Conservation (phyloP, 2,113 vertebrate genomes). For the Piprites chloris region DNA sequence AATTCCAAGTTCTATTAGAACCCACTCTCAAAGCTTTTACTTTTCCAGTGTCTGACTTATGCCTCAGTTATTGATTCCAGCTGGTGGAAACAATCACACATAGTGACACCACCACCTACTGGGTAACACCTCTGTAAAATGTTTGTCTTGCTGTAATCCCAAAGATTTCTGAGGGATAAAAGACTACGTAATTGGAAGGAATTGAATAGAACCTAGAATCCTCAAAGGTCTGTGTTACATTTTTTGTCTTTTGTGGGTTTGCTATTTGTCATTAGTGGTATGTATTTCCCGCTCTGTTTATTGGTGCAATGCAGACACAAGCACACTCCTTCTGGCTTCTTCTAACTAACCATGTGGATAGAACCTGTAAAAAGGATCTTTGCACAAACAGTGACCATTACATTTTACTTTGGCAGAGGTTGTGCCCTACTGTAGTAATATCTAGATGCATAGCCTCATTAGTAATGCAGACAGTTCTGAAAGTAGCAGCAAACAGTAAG, state of each 20-base stretch:
- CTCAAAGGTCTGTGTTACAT: background rate
- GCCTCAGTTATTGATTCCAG: background rate
- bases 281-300: background rate
- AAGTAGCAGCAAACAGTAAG: background rate
- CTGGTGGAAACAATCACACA: background rate
- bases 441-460: background rate
- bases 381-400: background rate
- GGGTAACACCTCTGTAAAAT: background rate
- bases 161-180: background rate
- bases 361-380: background rate
- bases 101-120: background rate
- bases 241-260: background rate
- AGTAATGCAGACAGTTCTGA: background rate
- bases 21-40: background rate
- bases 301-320: background rate
- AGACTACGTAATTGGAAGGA: background rate
- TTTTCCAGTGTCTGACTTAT: background rate
- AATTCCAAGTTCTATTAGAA: background rate
- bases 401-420: background rate
- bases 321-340: background rate
- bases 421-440: background rate
- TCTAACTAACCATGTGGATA: background rate
- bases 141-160: background rate
- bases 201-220: background rate
- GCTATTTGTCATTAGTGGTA: background rate